Base-by-base conservation (phyloP, 2,797 vertebrate species). In the Danio choprae region DNA sequence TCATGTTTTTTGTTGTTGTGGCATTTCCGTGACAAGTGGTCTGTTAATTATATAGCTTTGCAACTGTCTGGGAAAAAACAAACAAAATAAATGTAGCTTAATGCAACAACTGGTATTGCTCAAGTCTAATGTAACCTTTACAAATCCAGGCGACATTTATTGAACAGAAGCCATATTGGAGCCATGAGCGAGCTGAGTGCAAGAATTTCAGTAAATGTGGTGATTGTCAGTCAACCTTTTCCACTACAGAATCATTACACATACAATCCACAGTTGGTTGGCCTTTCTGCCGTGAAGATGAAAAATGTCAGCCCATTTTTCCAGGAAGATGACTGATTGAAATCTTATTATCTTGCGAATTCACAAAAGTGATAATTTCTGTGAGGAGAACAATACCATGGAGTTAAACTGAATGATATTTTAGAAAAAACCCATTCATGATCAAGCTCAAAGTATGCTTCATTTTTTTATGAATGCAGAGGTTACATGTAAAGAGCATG, bases 181-280 rank as follows among this genome's bases (percentile, higher is more conserved):
- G 46, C 20, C 16, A 67, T 40, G 5, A 63, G 58, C 9, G 5
- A 60, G 51, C 46, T 46, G 20, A 74, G 22, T 20, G 50, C 6
- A 58, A 53, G 15, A 71, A 59, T 70, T 74, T 71, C 9, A 51
- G 64, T 70, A 63, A 64, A 55, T 68, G 58, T 46, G n/a, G 18
- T 81, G 80, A 87, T 85, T 75, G 73, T 83, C 84, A 74, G 68
- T 44, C 82, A 81, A 85, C 84, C 81, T 81, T 85, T 86, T 84
- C 65, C 56, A 75, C 7, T 29, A 43, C 60, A 76, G 41, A 69
- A 65, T 73, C 29, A 22, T 38, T 69, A 51, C 74, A 60, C 69
- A 51, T 9, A 13, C 20, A 69, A 67, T 75, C 50, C 22, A 64
- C 38, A 20, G 72, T 79, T 64, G 58, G 36, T 69, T 69, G 60